These are phyloP conservation scores for Tragelaphus scriptus DNA, from an alignment of 2,113 vertebrate species.

Conservation along the genomic window DNA sequence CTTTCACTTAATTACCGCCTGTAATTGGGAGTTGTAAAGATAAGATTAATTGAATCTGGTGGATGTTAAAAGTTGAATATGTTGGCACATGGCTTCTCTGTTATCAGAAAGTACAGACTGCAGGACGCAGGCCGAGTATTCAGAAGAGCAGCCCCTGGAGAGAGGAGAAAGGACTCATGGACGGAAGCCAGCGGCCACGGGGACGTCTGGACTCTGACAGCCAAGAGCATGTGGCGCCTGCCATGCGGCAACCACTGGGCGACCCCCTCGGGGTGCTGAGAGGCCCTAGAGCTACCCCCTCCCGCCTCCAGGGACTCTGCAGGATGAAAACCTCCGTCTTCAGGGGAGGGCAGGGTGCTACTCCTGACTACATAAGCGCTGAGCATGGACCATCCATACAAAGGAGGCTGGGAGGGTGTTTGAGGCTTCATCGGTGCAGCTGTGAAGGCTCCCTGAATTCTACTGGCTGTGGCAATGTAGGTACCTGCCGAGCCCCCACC, in stretches of 20 bases:
- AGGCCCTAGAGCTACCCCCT: neutral
- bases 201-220: neutral
- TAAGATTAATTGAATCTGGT: slow-evolving; percentile 86
- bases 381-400: rapidly evolving
- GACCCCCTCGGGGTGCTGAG: rapidly evolving
- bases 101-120: slow-evolving; percentile 78
- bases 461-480: neutral
- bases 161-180: slow-evolving; percentile 51
- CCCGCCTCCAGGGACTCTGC: neutral
- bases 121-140: slow-evolving; percentile 10
- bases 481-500: neutral
- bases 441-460: rapidly evolving
- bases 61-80: slow-evolving; percentile 82
- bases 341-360: rapidly evolving
- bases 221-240: neutral
- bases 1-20: slow-evolving; percentile 84
- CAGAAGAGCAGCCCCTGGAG: slow-evolving; percentile 41
- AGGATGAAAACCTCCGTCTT: neutral
- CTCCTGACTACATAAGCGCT: rapidly evolving
- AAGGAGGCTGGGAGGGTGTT: neutral
- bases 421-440: too few relatives aligned
- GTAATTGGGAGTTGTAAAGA: slow-evolving; percentile 86
- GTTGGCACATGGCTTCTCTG: slow-evolving; percentile 66
- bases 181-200: neutral
- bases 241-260: rapidly evolving